Conservation (phyloP, 2,113 vertebrate genomes). For the Campylomormyrus numenius region DNA sequence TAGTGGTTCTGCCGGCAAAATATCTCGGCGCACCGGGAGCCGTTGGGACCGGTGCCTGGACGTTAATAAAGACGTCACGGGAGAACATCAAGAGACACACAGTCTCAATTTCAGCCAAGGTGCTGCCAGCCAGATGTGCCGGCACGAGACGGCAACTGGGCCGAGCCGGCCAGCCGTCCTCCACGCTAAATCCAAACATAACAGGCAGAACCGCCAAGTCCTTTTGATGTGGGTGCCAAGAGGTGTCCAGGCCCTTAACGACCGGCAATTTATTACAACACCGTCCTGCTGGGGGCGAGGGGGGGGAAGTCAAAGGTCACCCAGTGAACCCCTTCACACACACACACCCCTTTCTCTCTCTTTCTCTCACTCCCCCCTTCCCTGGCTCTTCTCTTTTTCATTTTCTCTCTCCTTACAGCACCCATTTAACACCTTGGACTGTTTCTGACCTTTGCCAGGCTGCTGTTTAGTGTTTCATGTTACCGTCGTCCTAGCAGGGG, state of each 20-base stretch:
- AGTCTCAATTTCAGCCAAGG: conserved; percentile 64
- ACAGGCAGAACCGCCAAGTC: conserved; percentile 52
- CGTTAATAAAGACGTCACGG: conserved; percentile 69
- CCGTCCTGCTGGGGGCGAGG: conserved; percentile 47
- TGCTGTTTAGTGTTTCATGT: conserved; percentile 56
- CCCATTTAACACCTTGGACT: conserved; percentile 64
- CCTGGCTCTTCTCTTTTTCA: conserved; percentile 23
- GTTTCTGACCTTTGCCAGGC: conserved; percentile 49
- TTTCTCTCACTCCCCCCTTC: conserved; percentile 29
- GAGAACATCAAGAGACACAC: conserved; percentile 62
- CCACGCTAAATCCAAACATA: conserved; percentile 51
- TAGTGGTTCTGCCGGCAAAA: conserved; percentile 42
- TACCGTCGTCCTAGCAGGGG: conserved; percentile 40
- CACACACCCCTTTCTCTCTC: conserved; percentile 25
- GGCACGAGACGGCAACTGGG: conserved; percentile 27
- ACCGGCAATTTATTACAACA: conserved; percentile 61
- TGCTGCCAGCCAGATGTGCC: conserved; percentile 69
- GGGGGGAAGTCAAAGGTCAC: conserved; percentile 53
- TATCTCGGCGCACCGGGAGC: conserved; percentile 27
- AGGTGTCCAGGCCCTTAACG: conserved; percentile 61
- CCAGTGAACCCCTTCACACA: conserved; percentile 46
- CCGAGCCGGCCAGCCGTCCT: background rate
- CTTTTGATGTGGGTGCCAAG: conserved; percentile 64
- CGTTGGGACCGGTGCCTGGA: conserved; percentile 21
- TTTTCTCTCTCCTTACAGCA: conserved; percentile 39